Percentiles rank a stretch among this genome's conserved stretches.
These are phyloP conservation scores for Charadrius vociferus DNA, from an alignment of 2,113 vertebrate species.

Conservation along the genomic window DNA sequence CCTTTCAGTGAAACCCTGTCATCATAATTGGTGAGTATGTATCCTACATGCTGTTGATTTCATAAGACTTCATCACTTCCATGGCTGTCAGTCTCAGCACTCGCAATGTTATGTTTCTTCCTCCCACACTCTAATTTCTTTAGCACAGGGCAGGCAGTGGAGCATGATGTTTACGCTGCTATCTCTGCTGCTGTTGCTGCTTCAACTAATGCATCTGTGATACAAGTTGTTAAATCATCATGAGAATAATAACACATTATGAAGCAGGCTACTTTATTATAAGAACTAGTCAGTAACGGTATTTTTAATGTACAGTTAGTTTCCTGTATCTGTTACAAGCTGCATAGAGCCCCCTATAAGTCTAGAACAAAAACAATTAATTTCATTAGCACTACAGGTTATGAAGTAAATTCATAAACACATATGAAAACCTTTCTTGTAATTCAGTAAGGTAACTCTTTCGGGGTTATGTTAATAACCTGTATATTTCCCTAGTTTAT, in stretches of 20 bases:
- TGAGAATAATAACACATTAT: not conserved
- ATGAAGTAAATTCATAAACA: not conserved
- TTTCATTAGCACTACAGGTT: not conserved
- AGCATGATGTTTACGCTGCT: slow-evolving; percentile 35
- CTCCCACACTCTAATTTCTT: slow-evolving; percentile 6
- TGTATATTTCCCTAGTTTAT: not conserved
- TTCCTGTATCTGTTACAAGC: not conserved
- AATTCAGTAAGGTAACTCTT: not conserved
- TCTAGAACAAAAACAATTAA: not conserved
- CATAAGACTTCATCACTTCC: not conserved
- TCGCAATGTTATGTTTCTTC: not conserved
- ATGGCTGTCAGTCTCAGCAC: slow-evolving; percentile 19
- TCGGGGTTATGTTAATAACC: not conserved
- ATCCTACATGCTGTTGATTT: not conserved
- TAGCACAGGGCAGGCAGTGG: slow-evolving; percentile 1
- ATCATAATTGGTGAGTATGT: not conserved
- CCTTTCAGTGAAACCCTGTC: not conserved
- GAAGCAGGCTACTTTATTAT: not conserved
- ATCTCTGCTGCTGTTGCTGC: slow-evolving; percentile 18
- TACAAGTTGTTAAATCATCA: not conserved
- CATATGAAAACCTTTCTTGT: not conserved
- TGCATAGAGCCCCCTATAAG: not conserved
- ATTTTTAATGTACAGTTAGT: not conserved
- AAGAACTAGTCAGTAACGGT: not conserved
- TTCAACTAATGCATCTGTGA: not conserved